Percentiles rank a stretch among this genome's conserved stretches.
phyloP scores from a whole-genome alignment of 2,797 vertebrate genomes.

The Calcarius lapponicus region DNA sequence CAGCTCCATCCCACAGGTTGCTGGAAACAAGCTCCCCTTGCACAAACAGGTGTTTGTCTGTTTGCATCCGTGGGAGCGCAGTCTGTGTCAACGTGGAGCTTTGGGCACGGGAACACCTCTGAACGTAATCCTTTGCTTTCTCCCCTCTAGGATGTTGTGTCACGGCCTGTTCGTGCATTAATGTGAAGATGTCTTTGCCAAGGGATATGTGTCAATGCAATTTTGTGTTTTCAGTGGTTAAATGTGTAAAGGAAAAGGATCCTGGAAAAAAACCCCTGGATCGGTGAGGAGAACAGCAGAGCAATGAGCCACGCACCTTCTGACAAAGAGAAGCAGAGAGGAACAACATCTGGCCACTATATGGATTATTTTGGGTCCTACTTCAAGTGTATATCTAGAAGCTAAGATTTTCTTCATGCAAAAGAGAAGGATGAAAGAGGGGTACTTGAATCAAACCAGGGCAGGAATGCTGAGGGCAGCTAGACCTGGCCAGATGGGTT shows the following conservation, averaged over 20 bases:
- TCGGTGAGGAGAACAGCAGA: not conserved
- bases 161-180: not conserved
- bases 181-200: not conserved
- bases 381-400: not conserved
- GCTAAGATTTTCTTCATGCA: not conserved
- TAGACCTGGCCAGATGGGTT: not conserved
- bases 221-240: not conserved
- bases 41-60: not conserved
- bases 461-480: not conserved
- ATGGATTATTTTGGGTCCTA: not conserved
- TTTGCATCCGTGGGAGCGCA: not conserved
- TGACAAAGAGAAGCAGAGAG: not conserved
- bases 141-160: not conserved
- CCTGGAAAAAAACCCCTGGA: not conserved
- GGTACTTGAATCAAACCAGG: not conserved
- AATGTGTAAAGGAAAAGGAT: not conserved
- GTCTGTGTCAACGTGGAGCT: not conserved
- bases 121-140: not conserved
- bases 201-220: not conserved
- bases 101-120: not conserved
- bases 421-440: not conserved
- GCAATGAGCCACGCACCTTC: accelerated
- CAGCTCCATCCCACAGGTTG: not conserved
- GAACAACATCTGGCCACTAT: not conserved
- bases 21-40: not conserved